phyloP scores from a whole-genome alignment of 1,140 invertebrate genomes.

The Drosophila azteca region DNA sequence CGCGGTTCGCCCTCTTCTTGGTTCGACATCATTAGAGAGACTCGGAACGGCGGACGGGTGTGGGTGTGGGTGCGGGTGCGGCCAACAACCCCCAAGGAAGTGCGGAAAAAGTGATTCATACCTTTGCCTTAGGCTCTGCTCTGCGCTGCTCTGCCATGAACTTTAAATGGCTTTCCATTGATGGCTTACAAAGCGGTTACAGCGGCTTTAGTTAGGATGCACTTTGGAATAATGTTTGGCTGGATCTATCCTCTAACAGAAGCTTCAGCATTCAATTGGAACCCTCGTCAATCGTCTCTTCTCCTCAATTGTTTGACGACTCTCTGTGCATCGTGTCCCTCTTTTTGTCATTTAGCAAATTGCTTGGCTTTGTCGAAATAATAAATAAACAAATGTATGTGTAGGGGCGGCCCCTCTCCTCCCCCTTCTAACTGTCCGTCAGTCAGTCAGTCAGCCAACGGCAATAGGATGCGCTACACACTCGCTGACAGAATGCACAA shows the following conservation, averaged over 20 bases:
- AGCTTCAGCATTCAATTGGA: slow-evolving; percentile 24
- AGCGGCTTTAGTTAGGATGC: too few relatives aligned
- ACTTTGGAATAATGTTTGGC: too few relatives aligned
- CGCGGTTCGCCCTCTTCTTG: slow-evolving; percentile 15
- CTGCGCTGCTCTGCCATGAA: too few relatives aligned
- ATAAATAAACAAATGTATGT: slow-evolving; percentile 75
- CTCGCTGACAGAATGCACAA: slow-evolving; percentile 60
- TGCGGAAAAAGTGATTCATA: too few relatives aligned
- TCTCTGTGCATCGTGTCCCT: slow-evolving; percentile 48
- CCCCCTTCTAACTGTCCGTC: slow-evolving; percentile 41
- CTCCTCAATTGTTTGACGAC: slow-evolving; percentile 64
- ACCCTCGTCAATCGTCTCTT: slow-evolving; percentile 29
- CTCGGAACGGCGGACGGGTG: neutral
- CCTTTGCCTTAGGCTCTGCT: too few relatives aligned
- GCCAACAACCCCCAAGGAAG: too few relatives aligned
- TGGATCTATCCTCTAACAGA: too few relatives aligned
- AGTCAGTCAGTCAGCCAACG: slow-evolving; percentile 42
- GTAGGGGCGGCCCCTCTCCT: slow-evolving; percentile 21
- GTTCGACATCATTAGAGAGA: slow-evolving; percentile 7
- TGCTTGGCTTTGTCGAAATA: slow-evolving; percentile 80
- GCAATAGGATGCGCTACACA: slow-evolving; percentile 39
- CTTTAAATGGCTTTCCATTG: too few relatives aligned
- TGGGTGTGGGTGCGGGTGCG: too few relatives aligned
- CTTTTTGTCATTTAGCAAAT: slow-evolving; percentile 73
- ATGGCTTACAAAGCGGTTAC: too few relatives aligned